Base-by-base conservation (phyloP, 1,140 invertebrate genomes). In the Cydia splendana region DNA sequence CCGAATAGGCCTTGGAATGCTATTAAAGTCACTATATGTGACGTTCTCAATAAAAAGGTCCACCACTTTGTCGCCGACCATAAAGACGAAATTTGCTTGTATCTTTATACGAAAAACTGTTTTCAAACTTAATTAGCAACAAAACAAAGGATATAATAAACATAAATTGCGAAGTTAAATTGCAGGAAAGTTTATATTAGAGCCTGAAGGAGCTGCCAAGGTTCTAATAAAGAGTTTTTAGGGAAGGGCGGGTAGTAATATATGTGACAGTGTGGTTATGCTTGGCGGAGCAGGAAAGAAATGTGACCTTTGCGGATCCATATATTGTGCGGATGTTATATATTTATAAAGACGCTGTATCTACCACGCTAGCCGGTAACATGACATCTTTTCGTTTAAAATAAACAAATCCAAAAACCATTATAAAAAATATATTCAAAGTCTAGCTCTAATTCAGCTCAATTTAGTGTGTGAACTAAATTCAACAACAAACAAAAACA, bases 181-280 rank as follows among this genome's bases (percentile, higher is more conserved):
- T 73, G 69, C 77, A 76, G 75, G 77, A 74, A 74, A 77, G 75
- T 80, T 80, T 75, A 75, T 38, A 42, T 34, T n/a, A 7, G 34
- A 10, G 34, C 5, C 34, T 38, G 67, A 38, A 71, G 67, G 34
- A 38, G n/a, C 34, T n/a, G 65, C 65, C 10, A 78, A 77, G 74
- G 75, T 74, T 76, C 74, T 79, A 76, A 78, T 77, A 77, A 4
- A 18, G 51, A 65, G 75, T 51, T 78, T 79, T 71, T 71, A 71
- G 67, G 65, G 30, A 71, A 71, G 34, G 67, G 67, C 80, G 83
- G 81, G 79, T 79, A 80, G 84, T 88, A 85, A 89, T 86, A 88
- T 89, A 89, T 87, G 88, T 88, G 87, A 80, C 87, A 83, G 81
- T 78, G 80, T 82, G 86, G 85, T 83, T 83, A 85, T 81, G 85